These are phyloP conservation scores for Cetonia aurata DNA, from an alignment of 2,888 invertebrate species.

Conservation along the genomic window DNA sequence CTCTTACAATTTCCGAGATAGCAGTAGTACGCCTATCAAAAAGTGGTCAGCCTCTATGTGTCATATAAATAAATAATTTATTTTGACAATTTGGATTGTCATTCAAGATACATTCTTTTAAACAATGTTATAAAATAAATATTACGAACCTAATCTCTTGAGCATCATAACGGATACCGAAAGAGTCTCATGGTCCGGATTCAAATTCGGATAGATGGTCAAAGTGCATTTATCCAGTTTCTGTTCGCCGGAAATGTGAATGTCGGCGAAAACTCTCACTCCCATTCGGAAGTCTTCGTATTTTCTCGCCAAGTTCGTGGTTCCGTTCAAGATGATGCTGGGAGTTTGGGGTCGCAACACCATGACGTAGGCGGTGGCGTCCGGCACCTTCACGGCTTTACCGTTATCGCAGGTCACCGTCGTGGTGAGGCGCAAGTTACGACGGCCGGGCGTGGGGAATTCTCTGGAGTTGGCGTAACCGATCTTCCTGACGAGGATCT, in stretches of 20 bases:
- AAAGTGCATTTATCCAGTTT: slow-evolving; percentile 94
- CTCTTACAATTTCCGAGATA: no score
- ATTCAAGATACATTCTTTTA: no score
- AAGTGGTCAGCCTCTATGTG: no score
- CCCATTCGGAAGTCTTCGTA: slow-evolving; percentile 89
- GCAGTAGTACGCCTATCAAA: no score
- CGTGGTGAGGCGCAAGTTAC: slow-evolving; percentile 87
- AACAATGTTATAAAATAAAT: neutral
- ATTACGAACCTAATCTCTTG: slow-evolving; percentile 72
- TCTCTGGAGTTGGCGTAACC: slow-evolving; percentile 93
- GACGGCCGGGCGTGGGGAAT: slow-evolving; percentile 94
- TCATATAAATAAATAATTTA: no score
- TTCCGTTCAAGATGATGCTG: slow-evolving; percentile 85
- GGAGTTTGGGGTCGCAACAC: slow-evolving; percentile 89
- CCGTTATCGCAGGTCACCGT: slow-evolving; percentile 83
- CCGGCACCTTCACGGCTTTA: slow-evolving; percentile 78
- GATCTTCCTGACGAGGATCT: slow-evolving; percentile 86
- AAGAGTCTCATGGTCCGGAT: slow-evolving; percentile 95
- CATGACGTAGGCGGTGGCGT: slow-evolving; percentile 87
- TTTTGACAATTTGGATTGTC: no score
- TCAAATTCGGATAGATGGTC: slow-evolving; percentile 93
- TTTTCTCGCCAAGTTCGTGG: slow-evolving; percentile 84
- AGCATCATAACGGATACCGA: slow-evolving; percentile 81
- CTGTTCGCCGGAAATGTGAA: slow-evolving; percentile 80
- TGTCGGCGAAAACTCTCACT: slow-evolving; percentile 88